Base-by-base conservation (phyloP, 2,888 invertebrate species). In the Dorcus parallelipipedus region DNA sequence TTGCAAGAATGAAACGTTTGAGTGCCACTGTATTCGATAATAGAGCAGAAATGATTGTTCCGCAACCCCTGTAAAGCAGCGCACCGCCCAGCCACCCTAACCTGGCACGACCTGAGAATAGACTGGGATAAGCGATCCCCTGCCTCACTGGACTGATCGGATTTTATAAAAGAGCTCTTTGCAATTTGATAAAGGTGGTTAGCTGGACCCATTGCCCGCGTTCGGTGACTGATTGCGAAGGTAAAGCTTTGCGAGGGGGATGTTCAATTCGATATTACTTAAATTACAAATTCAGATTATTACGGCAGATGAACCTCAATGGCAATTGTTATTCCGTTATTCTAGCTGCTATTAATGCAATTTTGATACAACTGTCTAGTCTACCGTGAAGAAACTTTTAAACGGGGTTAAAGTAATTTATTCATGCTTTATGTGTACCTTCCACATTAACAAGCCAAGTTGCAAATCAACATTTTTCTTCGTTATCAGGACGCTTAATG, bases 101-200 rank as follows among this genome's bases (percentile, higher is more conserved):
- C 66, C 64, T 66, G 66, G 59, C 58, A 58, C 60, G 62, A 66
- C 64, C 66, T 66, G 58, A 59, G 64, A 65, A 66, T 67, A 66
- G 64, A 64, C 66, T 67, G 67, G 71, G 69, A 75, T 73, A 74
- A 74, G 71, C 70, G 71, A 71, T 70, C 71, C 67, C 70, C 68
- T 70, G 71, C 70, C 64, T 67, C 67, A 67, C 64, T 70, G 72
- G 68, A 70, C 73, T 74, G 75, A 76, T 75, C 74, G 72, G 76
- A 76, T 76, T 76, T 75, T 73, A 72, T 74, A 75, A 76, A 75
- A 75, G 74, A 71, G 70, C 71, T 71, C 72, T 75, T 74, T 73
- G 72, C 73, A 74, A 75, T 74, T 75, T 73, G 75, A 75, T 75
- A 74, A 75, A 75, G 72, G 73, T 73, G 75, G 74, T 74, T 74